Evolutionary conservation across 2,888 invertebrate species (phyloP).

Genomic region (Heliconius cydno): DNA sequence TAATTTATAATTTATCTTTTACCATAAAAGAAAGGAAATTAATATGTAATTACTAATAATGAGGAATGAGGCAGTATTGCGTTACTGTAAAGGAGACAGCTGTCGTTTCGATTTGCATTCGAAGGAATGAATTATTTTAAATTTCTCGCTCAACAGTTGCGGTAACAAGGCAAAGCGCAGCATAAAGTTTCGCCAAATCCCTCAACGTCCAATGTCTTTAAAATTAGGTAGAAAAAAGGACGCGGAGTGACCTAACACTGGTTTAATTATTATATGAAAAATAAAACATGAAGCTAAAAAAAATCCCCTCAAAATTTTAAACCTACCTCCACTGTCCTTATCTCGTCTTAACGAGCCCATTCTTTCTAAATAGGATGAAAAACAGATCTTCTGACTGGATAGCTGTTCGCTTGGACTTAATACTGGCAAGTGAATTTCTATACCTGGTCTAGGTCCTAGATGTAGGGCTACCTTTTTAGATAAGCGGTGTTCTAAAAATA

Average conservation of each 20-base stretch:
- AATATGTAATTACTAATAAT: too few relatives aligned
- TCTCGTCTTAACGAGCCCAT: conserved; percentile 75
- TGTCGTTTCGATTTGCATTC: too few relatives aligned
- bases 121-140: too few relatives aligned
- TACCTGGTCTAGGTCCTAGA: conserved; percentile 78
- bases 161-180: background rate
- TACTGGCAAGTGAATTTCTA: conserved; percentile 87
- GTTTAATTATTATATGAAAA: background rate
- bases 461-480: conserved; percentile 74
- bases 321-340: conserved; percentile 54
- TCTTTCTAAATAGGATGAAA: conserved; percentile 89
- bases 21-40: too few relatives aligned
- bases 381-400: conserved; percentile 90
- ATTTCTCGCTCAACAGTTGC: too few relatives aligned
- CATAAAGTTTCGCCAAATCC: too few relatives aligned
- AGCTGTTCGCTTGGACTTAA: conserved; percentile 90
- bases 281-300: background rate
- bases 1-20: background rate
- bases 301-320: background rate
- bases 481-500: conserved; percentile 57
- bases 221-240: background rate
- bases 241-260: background rate
- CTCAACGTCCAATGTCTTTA: background rate
- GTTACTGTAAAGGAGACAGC: too few relatives aligned
- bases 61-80: too few relatives aligned